These are phyloP conservation scores for Oopsacas minuta DNA, from an alignment of 37 sponge, comb jelly and placozoan species.

Conservation along the genomic window DNA sequence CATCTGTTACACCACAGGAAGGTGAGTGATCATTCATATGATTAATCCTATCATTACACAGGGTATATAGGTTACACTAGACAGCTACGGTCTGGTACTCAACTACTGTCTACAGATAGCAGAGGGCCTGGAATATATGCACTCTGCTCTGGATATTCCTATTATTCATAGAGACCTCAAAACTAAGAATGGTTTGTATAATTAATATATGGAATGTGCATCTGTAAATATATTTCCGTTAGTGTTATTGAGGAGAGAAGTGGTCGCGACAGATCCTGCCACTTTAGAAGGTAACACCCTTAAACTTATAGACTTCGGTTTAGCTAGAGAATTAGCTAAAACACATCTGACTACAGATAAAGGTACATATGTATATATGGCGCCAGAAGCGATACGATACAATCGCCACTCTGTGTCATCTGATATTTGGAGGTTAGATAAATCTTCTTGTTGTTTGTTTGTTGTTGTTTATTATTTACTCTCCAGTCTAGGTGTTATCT, in stretches of 20 bases:
- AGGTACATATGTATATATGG: background rate
- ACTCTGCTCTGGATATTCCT: background rate
- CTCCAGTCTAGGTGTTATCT: background rate
- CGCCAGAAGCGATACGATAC: background rate
- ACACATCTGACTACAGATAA: background rate
- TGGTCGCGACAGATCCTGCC: background rate
- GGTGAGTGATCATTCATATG: background rate
- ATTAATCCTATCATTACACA: background rate
- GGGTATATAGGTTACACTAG: background rate
- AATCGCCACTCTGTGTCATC: background rate
- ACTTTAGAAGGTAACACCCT: background rate
- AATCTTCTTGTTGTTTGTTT: background rate
- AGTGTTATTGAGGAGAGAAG: background rate
- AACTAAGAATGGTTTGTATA: background rate
- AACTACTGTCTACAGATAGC: background rate
- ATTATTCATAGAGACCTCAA: conserved; percentile 11
- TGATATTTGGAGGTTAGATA: background rate
- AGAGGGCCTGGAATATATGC: conserved; percentile 2
- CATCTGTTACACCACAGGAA: background rate
- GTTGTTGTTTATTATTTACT: background rate
- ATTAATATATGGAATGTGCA: background rate
- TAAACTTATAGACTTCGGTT: background rate
- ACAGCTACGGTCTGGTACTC: background rate
- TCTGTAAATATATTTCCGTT: background rate
- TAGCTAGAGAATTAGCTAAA: background rate